A percentile compares a stretch with the other conserved stretches of the same genome.
These are phyloP conservation scores for Hermaeophaga mercurialis DNA, from an alignment of 2,888 invertebrate genomes.

Conservation along the genomic window DNA sequence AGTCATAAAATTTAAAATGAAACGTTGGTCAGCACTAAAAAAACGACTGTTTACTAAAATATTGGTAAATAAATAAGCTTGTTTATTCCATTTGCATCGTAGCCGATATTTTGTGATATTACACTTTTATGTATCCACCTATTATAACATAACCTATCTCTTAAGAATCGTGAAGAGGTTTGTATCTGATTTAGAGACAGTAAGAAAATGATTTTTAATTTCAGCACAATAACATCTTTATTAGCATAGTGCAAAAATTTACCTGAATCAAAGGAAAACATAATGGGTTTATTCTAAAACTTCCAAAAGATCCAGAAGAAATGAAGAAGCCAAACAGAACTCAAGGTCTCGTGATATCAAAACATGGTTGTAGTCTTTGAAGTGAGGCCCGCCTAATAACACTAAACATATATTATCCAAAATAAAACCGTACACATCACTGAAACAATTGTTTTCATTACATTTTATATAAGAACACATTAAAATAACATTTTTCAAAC, in stretches of 20 bases:
- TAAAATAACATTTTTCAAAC: conserved; percentile 55
- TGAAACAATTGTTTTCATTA: conserved; percentile 35
- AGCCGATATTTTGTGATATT: too few relatives aligned
- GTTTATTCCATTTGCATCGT: too few relatives aligned
- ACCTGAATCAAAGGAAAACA: conserved; percentile 53
- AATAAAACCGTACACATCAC: conserved; percentile 41
- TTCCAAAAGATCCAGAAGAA: conserved; percentile 46
- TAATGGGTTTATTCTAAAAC: conserved; percentile 53
- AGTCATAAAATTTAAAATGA: too few relatives aligned
- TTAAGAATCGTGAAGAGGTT: neutral
- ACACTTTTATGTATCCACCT: neutral
- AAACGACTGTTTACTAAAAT: too few relatives aligned
- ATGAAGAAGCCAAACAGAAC: conserved; percentile 54
- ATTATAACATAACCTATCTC: conserved; percentile 10
- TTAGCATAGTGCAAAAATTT: conserved; percentile 30
- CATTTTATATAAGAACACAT: conserved; percentile 46
- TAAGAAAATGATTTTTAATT: neutral
- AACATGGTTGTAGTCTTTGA: conserved; percentile 50
- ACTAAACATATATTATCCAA: conserved; percentile 42
- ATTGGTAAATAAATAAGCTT: too few relatives aligned
- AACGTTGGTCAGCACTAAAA: too few relatives aligned
- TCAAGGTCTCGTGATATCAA: conserved; percentile 56
- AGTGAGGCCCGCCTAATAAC: conserved; percentile 42
- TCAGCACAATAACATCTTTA: neutral
- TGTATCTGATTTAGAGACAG: neutral